Evolutionary conservation across 2,888 invertebrate species (phyloP), one percentile per base, ranked within the genome.

Genomic region (Clostera curtula): DNA sequence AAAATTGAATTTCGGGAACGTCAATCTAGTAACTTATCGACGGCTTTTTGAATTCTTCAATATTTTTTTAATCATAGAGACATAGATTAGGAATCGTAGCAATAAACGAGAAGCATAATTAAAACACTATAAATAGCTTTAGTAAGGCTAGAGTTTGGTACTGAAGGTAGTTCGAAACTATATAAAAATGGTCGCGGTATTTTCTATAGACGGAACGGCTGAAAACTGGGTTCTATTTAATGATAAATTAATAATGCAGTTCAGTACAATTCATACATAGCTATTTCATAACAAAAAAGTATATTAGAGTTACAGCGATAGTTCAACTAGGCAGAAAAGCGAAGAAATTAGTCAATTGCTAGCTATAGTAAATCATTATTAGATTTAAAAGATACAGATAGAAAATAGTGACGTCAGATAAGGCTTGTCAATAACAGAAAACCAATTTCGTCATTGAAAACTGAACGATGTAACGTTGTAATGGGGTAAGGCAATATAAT

Each of bases 301-400:
- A 71, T 68, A 73, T 64, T 68, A 70, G 71, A 60, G 44, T 52
- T 42, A 72, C 74, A 71, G 75, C 77, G 68, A 69, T 79, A 79
- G 77, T 68, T 67, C 58, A 68, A 68, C 63, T 80, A 79, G 80
- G 68, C 74, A 63, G 65, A 63, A n/a, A n/a, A n/a, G 56, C 59
- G 67, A 70, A 70, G 64, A 54, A 61, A 64, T 71, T 80, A 82
- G 82, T 83, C 82, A 82, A 83, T 83, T 83, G 82, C 80, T 83
- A 83, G 82, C 77, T 69, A 72, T 82, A 80, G 69, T 67, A 56
- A n/a, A 59, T 66, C 67, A 73, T 61, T 74, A 71, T 63, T 65
- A 44, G 59, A 64, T 56, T 57, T 49, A 40, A 39, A 65, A 51
- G 60, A 64, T 71, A 67, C 66, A 59, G 47, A 36, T 49, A 49